Percentiles rank a stretch among this genome's conserved stretches.
Conservation (phyloP, 2,113 vertebrate species). For the Sebastes fasciatus region DNA sequence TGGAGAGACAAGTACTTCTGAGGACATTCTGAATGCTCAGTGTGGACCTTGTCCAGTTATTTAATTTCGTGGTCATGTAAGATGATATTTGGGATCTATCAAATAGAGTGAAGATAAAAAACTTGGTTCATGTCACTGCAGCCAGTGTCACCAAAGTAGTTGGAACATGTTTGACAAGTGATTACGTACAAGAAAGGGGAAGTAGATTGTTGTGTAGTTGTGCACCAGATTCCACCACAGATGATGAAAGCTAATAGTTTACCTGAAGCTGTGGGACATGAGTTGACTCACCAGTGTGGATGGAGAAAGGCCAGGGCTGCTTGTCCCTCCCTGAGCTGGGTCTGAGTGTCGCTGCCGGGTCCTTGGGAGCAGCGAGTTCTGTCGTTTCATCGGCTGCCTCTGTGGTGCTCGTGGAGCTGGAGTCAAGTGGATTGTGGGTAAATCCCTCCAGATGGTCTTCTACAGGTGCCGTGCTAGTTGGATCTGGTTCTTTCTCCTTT, state of each 20-base stretch:
- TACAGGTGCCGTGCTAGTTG: slow-evolving; percentile 46
- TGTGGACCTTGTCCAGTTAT: background rate
- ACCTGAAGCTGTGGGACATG: background rate
- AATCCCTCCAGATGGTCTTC: slow-evolving; percentile 53
- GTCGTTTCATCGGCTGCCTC: slow-evolving; percentile 76
- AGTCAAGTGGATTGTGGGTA: slow-evolving; percentile 44
- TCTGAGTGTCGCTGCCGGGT: slow-evolving; percentile 61
- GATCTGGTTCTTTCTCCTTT: slow-evolving; percentile 78
- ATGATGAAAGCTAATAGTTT: background rate
- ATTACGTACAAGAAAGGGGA: background rate
- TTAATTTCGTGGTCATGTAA: background rate
- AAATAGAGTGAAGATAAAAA: background rate
- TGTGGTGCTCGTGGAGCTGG: slow-evolving; percentile 75
- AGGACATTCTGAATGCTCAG: background rate
- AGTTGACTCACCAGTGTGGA: slow-evolving; percentile 89
- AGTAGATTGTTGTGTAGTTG: background rate
- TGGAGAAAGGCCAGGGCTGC: slow-evolving; percentile 86
- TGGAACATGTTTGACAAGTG: background rate
- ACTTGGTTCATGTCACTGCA: background rate
- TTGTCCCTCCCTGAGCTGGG: slow-evolving; percentile 31
- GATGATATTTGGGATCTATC: background rate
- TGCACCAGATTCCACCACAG: background rate
- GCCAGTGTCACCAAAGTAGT: background rate
- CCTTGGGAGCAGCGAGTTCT: slow-evolving; percentile 72
- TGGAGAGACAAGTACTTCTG: background rate